phyloP scores from a whole-genome alignment of 2,888 invertebrate genomes.

The Brachypterus glaber region DNA sequence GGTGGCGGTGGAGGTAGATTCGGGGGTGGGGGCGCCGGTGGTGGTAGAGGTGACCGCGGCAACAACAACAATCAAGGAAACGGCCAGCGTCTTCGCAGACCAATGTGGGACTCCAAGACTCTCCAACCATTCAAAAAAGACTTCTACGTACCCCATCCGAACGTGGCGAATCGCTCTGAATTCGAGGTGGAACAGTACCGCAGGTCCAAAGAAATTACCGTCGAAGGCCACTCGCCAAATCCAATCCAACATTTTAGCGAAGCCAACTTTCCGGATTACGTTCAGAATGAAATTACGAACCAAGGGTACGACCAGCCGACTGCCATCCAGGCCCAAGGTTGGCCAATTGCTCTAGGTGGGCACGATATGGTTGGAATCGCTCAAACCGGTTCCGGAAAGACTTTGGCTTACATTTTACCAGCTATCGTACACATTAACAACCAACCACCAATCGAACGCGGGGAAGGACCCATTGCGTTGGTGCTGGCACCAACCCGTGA shows the following conservation, averaged over 20 bases:
- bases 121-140: conserved; percentile 77
- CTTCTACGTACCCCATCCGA: conserved; percentile 67
- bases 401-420: conserved; percentile 72
- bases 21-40: conserved; percentile 7
- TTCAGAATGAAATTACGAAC: conserved; percentile 60
- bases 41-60: conserved; percentile 36
- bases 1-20: conserved; percentile 25
- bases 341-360: conserved; percentile 79
- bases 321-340: conserved; percentile 79
- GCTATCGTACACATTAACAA: conserved; percentile 85
- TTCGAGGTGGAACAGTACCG: conserved; percentile 68
- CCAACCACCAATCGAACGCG: conserved; percentile 66
- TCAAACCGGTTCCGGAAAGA: conserved; percentile 75
- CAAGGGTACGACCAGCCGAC: conserved; percentile 71
- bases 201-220: conserved; percentile 73
- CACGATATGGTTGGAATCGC: conserved; percentile 83
- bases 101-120: conserved; percentile 64
- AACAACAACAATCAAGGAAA: conserved; percentile 23
- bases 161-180: conserved; percentile 54
- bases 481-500: conserved; percentile 73
- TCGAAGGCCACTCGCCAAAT: conserved; percentile 65
- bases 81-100: conserved; percentile 45
- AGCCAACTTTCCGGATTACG: conserved; percentile 70
- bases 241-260: conserved; percentile 73
- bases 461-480: conserved; percentile 77